Evolutionary conservation across 2,888 invertebrate species (phyloP).

Genomic region (Labia minor): DNA sequence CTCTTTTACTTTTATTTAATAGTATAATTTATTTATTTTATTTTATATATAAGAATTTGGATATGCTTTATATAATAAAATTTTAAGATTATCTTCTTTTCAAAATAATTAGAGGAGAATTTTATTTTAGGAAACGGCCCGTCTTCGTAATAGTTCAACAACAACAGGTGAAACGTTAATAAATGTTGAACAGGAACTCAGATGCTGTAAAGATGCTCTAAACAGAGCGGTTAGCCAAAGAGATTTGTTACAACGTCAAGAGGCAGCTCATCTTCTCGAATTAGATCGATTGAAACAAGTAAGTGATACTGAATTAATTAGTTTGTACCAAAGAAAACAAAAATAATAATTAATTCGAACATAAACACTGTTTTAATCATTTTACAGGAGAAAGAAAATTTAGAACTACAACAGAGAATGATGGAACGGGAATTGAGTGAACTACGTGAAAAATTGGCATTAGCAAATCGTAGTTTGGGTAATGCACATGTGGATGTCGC

Average conservation of each 20-base stretch:
- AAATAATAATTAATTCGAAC: too few relatives aligned
- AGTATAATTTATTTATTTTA: background rate
- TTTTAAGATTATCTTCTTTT: background rate
- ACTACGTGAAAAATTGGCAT: conserved; percentile 51
- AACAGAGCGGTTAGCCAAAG: conserved; percentile 56
- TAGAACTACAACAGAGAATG: conserved; percentile 60
- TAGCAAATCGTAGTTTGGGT: conserved; percentile 52
- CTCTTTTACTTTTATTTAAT: background rate
- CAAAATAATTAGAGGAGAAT: background rate
- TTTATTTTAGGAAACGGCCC: conserved; percentile 41
- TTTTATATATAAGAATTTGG: background rate
- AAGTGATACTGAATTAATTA: too few relatives aligned
- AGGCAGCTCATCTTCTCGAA: conserved; percentile 58
- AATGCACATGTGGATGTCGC: conserved; percentile 57
- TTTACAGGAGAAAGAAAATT: conserved; percentile 60
- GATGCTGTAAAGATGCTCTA: conserved; percentile 53
- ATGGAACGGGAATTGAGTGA: conserved; percentile 63
- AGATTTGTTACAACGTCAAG: conserved; percentile 62
- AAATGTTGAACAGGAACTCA: conserved; percentile 52
- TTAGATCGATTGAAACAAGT: conserved; percentile 57
- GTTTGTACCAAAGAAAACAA: too few relatives aligned
- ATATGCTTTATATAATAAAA: background rate
- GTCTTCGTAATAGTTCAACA: conserved; percentile 47
- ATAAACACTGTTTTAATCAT: too few relatives aligned
- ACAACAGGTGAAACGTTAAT: conserved; percentile 46